Percentiles rank a stretch among this genome's conserved stretches.
Evolutionary conservation across 2,113 vertebrate genomes (phyloP).

Genomic region (Takifugu bimaculatus): DNA sequence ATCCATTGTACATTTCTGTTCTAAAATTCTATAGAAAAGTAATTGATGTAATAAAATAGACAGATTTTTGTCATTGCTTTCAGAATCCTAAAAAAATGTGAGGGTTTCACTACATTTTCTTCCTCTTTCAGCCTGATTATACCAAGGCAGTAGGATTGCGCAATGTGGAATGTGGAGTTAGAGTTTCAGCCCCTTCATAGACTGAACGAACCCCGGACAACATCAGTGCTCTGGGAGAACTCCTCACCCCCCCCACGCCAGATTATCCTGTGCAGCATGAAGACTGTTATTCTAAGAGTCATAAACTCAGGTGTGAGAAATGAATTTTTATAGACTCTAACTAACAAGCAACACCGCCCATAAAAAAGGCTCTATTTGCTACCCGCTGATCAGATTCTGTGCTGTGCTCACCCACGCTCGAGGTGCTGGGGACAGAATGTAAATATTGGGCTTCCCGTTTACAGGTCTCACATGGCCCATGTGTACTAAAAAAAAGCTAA

Average conservation of each 20-base stretch:
- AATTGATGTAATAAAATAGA: too few species aligned
- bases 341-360: constrained; percentile 12
- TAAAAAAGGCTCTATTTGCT: constrained; percentile 21
- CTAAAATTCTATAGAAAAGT: too few species aligned
- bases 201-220: constrained; percentile 29
- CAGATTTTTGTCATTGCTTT: too few species aligned
- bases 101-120: not conserved
- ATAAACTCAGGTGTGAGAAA: constrained; percentile 34
- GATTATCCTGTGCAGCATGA: constrained; percentile 14
- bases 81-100: too few species aligned
- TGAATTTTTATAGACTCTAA: constrained; percentile 17
- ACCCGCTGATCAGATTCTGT: not conserved
- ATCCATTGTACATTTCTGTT: too few species aligned
- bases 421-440: not conserved
- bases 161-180: constrained; percentile 8
- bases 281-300: constrained; percentile 32
- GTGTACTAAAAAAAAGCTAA: too few species aligned
- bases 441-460: constrained; percentile 10
- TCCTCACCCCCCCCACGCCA: constrained; percentile 1
- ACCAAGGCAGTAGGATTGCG: constrained; percentile 30
- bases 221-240: constrained; percentile 35
- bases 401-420: not conserved
- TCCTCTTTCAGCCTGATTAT: constrained; percentile 13
- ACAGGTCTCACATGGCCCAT: not conserved
- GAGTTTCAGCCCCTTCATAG: not conserved